phyloP scores from a whole-genome alignment of 1,140 invertebrate genomes.

The Calycopis cecrops region DNA sequence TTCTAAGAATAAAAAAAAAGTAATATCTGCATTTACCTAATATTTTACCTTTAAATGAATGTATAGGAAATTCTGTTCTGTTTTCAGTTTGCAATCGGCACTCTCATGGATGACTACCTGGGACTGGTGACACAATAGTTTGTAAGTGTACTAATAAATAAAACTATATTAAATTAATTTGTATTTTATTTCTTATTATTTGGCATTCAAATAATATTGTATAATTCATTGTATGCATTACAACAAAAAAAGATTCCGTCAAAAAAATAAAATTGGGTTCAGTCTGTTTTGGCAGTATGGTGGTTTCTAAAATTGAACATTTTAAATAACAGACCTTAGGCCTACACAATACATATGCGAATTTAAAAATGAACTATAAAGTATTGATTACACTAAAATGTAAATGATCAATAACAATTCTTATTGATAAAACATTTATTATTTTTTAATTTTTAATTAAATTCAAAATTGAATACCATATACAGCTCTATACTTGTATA shows the following conservation, averaged over 20 bases:
- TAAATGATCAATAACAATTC: too few relatives aligned
- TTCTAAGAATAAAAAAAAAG: too few relatives aligned
- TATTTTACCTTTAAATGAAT: too few relatives aligned
- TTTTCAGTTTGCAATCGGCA: constrained; percentile 98
- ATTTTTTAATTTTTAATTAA: too few relatives aligned
- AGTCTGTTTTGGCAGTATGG: constrained; percentile 67
- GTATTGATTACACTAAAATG: too few relatives aligned
- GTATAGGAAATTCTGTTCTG: too few relatives aligned
- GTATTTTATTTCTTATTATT: constrained; percentile 53
- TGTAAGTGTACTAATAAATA: constrained; percentile 33
- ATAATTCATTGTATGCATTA: constrained; percentile 56
- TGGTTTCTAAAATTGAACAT: not conserved
- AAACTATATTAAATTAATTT: constrained; percentile 36
- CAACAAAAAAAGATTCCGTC: constrained; percentile 60
- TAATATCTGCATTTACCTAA: too few relatives aligned
- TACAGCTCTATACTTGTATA: constrained; percentile 11
- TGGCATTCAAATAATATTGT: constrained; percentile 70
- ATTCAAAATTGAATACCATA: constrained; percentile 14
- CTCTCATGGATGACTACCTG: constrained; percentile 98
- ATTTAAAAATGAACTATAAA: too few relatives aligned
- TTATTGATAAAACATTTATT: too few relatives aligned
- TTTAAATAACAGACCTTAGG: too few relatives aligned
- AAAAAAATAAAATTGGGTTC: constrained; percentile 71
- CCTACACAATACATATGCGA: too few relatives aligned
- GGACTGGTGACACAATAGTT: constrained; percentile 79